These are phyloP conservation scores for Ciconia nigra DNA, from an alignment of 2,797 vertebrate species.

Conservation along the genomic window DNA sequence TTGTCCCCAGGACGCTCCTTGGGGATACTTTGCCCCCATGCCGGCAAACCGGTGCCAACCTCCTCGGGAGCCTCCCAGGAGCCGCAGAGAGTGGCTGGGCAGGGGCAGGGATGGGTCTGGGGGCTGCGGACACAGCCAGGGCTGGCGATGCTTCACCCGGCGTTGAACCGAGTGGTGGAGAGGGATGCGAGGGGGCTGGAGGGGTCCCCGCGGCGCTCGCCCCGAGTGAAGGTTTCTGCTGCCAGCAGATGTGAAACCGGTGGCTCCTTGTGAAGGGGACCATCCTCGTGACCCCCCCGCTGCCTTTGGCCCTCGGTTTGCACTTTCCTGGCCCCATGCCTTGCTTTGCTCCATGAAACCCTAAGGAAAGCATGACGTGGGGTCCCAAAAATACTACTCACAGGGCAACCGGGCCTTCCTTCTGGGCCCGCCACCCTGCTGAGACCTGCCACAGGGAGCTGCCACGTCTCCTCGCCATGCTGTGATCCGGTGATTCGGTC, in stretches of 20 bases:
- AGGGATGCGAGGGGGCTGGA: not conserved
- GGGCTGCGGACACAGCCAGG: not conserved
- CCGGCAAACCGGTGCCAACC: accelerated
- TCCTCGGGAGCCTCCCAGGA: not conserved
- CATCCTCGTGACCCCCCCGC: accelerated
- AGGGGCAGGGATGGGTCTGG: not conserved
- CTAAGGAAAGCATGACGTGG: not conserved
- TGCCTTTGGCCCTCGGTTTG: not conserved
- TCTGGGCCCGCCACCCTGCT: accelerated
- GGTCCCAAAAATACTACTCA: not conserved
- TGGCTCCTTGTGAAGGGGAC: not conserved
- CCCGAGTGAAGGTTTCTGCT: not conserved
- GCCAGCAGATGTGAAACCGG: not conserved
- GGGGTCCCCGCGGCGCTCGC: accelerated
- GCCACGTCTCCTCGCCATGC: accelerated
- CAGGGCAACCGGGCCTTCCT: not conserved
- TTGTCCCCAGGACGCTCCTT: not conserved
- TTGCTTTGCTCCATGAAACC: not conserved
- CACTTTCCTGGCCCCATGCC: not conserved
- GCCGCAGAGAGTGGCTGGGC: accelerated
- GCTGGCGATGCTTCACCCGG: not conserved
- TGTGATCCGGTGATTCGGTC: accelerated
- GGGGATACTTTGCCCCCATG: not conserved
- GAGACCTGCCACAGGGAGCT: not conserved
- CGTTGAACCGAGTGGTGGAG: accelerated